phyloP scores from a whole-genome alignment of 2,797 vertebrate species.

The Spinus olivaceus region DNA sequence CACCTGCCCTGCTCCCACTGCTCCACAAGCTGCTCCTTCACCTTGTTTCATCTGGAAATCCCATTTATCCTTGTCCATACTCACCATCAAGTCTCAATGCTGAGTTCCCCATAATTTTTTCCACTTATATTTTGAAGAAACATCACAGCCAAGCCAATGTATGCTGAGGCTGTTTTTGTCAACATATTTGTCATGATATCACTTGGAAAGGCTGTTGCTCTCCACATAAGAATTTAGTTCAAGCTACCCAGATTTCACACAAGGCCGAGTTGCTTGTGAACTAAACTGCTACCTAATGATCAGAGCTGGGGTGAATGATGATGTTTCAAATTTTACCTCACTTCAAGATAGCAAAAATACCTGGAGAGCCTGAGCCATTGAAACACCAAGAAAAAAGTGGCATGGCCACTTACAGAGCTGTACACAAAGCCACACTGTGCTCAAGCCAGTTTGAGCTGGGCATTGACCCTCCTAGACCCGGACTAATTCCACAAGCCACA shows the following conservation, averaged over 20 bases:
- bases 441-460: background rate
- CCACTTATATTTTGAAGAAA: background rate
- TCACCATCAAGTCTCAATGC: background rate
- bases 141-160: background rate
- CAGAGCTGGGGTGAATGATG: background rate
- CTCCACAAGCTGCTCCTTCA: background rate
- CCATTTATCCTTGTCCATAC: background rate
- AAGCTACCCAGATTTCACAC: background rate
- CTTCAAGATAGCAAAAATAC: background rate
- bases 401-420: background rate
- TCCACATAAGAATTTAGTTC: background rate
- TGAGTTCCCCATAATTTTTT: background rate
- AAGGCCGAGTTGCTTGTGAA: background rate
- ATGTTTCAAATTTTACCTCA: background rate
- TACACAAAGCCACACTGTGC: background rate
- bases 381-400: background rate
- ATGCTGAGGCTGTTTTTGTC: background rate
- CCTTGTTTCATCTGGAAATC: background rate
- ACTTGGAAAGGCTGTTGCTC: background rate
- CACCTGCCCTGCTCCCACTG: background rate
- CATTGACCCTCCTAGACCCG: background rate
- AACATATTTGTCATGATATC: background rate
- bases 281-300: background rate
- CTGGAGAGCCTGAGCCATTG: background rate
- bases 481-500: background rate